Percentiles rank a stretch among this genome's conserved stretches.
Evolutionary conservation across 2,888 invertebrate genomes (phyloP).

Genomic region (Dyspetes luteomarginatus): DNA sequence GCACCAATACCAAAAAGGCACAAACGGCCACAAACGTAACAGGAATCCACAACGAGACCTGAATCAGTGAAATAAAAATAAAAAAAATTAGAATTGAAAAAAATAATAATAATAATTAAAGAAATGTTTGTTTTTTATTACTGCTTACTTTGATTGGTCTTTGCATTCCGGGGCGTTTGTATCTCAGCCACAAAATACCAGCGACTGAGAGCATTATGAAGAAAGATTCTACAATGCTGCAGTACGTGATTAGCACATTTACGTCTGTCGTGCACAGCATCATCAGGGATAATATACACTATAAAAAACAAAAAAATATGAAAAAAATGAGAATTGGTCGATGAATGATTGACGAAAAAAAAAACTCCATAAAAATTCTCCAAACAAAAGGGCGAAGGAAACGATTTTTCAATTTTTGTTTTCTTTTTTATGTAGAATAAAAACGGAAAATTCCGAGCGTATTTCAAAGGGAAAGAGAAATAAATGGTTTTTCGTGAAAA

Average conservation of each 20-base stretch:
- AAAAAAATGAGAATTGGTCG: constrained; percentile 5
- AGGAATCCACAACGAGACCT: constrained; percentile 91
- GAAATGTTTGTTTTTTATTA: constrained; percentile 69
- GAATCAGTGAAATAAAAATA: constrained; percentile 64
- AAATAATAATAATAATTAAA: neutral
- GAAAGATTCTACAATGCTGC: constrained; percentile 96
- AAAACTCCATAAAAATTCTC: too few relatives aligned
- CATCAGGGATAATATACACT: constrained; percentile 92
- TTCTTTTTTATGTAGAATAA: too few relatives aligned
- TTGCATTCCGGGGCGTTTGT: constrained; percentile 90
- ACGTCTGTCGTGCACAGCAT: constrained; percentile 94
- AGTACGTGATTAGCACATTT: constrained; percentile 94
- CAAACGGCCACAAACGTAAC: constrained; percentile 91
- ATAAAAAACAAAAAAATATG: constrained; percentile 77
- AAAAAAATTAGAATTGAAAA: neutral
- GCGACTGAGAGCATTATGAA: constrained; percentile 95
- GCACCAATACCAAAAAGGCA: constrained; percentile 91
- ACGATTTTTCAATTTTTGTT: neutral
- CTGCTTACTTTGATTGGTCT: constrained; percentile 96
- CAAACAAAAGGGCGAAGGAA: neutral
- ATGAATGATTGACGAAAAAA: too few relatives aligned
- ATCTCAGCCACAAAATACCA: constrained; percentile 93
- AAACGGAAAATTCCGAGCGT: too few relatives aligned
- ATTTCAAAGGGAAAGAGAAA: too few relatives aligned
- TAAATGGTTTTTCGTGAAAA: too few relatives aligned